These are phyloP conservation scores for Myiothlypis coronata DNA, from an alignment of 2,797 vertebrate genomes.

Conservation along the genomic window DNA sequence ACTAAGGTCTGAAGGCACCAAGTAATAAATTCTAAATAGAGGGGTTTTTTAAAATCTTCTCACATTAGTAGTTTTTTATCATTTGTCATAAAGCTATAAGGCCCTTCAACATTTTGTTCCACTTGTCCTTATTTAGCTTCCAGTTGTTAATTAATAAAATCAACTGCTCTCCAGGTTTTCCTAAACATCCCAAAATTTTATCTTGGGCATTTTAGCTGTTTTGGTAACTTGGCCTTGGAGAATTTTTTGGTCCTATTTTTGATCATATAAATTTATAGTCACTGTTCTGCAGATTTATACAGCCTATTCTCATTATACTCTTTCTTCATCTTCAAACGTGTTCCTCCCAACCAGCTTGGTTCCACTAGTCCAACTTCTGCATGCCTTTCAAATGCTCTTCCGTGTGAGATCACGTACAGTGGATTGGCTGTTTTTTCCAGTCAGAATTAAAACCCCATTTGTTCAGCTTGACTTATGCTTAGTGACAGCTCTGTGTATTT, in stretches of 20 bases:
- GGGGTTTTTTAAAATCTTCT: not conserved
- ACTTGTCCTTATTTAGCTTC: not conserved
- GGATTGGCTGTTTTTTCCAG: conserved; percentile 49
- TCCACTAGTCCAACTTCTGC: not conserved
- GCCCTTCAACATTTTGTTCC: not conserved
- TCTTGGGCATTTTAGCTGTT: not conserved
- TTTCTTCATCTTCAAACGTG: not conserved
- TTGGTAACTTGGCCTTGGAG: not conserved
- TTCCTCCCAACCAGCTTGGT: not conserved
- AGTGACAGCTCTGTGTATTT: conserved; percentile 61
- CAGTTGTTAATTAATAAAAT: not conserved
- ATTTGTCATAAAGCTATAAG: conserved; percentile 14
- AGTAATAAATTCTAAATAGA: not conserved
- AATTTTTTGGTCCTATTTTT: not conserved
- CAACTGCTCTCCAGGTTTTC: not conserved
- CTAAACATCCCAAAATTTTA: not conserved
- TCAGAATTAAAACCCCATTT: conserved; percentile 70
- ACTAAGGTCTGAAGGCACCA: not conserved
- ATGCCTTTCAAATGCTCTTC: conserved; percentile 61
- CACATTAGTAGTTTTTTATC: not conserved
- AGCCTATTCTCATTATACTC: not conserved
- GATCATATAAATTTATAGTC: not conserved
- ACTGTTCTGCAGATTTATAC: not conserved
- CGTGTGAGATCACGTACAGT: not conserved
- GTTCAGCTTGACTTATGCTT: conserved; percentile 67